Evolutionary conservation across 2,113 vertebrate species (phyloP).

Genomic region (Colistium nudipinnis): DNA sequence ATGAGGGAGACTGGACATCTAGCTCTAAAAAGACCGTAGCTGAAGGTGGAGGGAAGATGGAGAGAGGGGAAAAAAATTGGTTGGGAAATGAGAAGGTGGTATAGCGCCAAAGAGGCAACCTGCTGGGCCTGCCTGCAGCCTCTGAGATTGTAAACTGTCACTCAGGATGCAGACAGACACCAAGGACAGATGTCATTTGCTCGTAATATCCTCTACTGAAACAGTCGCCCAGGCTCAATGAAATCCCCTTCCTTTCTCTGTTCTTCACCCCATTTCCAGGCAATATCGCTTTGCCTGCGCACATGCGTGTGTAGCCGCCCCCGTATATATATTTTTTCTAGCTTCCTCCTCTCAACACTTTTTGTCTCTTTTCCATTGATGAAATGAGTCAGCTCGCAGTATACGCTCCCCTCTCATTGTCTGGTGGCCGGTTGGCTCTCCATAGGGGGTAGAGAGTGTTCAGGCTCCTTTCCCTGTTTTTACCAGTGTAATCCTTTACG

Average conservation of each 20-base stretch:
- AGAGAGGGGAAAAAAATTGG: slow-evolving; percentile 29
- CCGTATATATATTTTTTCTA: slow-evolving; percentile 48
- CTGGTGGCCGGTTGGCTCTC: slow-evolving; percentile 68
- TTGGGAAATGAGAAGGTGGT: slow-evolving; percentile 65
- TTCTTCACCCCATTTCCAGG: slow-evolving; percentile 45
- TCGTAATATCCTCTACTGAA: slow-evolving; percentile 65
- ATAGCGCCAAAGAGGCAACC: slow-evolving; percentile 60
- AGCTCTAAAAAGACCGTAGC: slow-evolving; percentile 56
- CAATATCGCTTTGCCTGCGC: slow-evolving; percentile 26
- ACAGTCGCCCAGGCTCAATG: slow-evolving; percentile 35
- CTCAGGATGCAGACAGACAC: slow-evolving; percentile 77
- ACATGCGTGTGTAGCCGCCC: slow-evolving; percentile 60
- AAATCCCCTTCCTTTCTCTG: slow-evolving; percentile 27
- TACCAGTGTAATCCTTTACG: slow-evolving; percentile 77
- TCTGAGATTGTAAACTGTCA: slow-evolving; percentile 79
- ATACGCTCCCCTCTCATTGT: slow-evolving; percentile 62
- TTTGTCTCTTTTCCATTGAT: slow-evolving; percentile 45
- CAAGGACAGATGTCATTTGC: slow-evolving; percentile 74
- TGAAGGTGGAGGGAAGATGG: slow-evolving; percentile 29
- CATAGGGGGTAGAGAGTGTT: slow-evolving; percentile 71
- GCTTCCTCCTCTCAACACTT: slow-evolving; percentile 30
- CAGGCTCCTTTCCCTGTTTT: slow-evolving; percentile 71
- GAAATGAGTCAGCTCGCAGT: slow-evolving; percentile 60
- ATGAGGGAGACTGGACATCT: slow-evolving; percentile 43
- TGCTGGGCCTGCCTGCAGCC: slow-evolving; percentile 74